Evolutionary conservation across 2,797 vertebrate genomes (phyloP).

Genomic region (Peromyscus attwateri): DNA sequence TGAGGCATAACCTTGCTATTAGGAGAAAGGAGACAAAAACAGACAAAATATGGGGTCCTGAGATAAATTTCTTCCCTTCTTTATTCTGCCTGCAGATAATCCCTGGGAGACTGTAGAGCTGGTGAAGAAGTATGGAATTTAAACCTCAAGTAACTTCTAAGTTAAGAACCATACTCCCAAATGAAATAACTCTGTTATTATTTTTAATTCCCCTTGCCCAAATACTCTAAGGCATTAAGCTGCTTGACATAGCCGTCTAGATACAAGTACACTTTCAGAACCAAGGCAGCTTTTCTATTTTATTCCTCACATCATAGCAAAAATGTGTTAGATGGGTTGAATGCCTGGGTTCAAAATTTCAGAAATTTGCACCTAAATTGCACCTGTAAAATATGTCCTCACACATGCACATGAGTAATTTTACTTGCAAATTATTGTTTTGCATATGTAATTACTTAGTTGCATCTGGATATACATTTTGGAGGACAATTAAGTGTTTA

Average conservation of each 20-base stretch:
- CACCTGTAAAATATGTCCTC: conserved; percentile 81
- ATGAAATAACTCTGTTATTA: conserved; percentile 79
- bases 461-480: conserved; percentile 83
- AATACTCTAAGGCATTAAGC: conserved; percentile 71
- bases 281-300: conserved; percentile 65
- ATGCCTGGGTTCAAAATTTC: conserved; percentile 77
- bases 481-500: conserved; percentile 82
- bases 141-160: conserved; percentile 73
- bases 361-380: conserved; percentile 84
- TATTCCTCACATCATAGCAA: conserved; percentile 68
- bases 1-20: conserved; percentile 34
- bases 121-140: conserved; percentile 66
- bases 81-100: conserved; percentile 52
- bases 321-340: conserved; percentile 71
- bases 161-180: conserved; percentile 77
- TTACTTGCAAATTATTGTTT: conserved; percentile 84
- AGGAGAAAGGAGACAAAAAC: background rate
- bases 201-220: conserved; percentile 76
- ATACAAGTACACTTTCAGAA: conserved; percentile 60
- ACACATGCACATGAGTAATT: conserved; percentile 74
- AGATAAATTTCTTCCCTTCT: conserved; percentile 59
- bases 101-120: conserved; percentile 22
- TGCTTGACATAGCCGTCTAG: conserved; percentile 59
- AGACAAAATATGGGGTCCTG: conserved; percentile 12
- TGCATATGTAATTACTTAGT: conserved; percentile 81